phyloP scores from a whole-genome alignment of 2,797 vertebrate species.

The Pangasius sanitwongsei region DNA sequence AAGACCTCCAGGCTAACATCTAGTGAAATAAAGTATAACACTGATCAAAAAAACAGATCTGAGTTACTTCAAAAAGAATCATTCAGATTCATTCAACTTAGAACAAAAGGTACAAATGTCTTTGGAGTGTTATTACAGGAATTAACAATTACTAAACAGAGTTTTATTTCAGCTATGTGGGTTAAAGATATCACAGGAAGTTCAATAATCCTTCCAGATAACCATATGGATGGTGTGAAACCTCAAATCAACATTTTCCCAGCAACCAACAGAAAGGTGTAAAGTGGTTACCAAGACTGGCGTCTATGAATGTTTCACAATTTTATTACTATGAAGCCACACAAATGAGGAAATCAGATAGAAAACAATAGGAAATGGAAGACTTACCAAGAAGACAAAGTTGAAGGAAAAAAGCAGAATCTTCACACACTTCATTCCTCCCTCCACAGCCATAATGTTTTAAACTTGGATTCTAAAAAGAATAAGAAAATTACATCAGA shows the following conservation, averaged over 20 bases:
- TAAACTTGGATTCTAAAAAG: conserved; percentile 54
- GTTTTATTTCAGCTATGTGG: neutral
- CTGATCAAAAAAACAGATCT: neutral
- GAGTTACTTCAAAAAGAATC: too few relatives aligned
- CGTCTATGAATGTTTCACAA: neutral
- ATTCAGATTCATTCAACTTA: neutral
- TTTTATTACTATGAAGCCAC: neutral
- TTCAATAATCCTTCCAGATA: neutral
- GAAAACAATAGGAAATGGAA: neutral
- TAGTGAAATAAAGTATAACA: neutral
- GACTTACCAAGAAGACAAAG: conserved; percentile 89
- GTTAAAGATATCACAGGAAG: neutral
- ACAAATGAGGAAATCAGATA: neutral
- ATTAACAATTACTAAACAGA: neutral
- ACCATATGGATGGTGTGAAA: neutral
- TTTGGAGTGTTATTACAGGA: neutral
- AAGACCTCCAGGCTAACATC: neutral
- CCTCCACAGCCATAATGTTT: conserved; percentile 73
- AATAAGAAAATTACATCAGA: conserved; percentile 11
- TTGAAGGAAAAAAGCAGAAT: conserved; percentile 84
- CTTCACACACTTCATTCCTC: conserved; percentile 86
- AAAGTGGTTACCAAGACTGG: too few relatives aligned
- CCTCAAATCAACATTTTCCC: neutral
- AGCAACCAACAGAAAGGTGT: neutral
- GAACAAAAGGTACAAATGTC: neutral